These are phyloP conservation scores for Stichopus horrens DNA, from an alignment of 53 echinoderm and acorn worm species.

Conservation along the genomic window DNA sequence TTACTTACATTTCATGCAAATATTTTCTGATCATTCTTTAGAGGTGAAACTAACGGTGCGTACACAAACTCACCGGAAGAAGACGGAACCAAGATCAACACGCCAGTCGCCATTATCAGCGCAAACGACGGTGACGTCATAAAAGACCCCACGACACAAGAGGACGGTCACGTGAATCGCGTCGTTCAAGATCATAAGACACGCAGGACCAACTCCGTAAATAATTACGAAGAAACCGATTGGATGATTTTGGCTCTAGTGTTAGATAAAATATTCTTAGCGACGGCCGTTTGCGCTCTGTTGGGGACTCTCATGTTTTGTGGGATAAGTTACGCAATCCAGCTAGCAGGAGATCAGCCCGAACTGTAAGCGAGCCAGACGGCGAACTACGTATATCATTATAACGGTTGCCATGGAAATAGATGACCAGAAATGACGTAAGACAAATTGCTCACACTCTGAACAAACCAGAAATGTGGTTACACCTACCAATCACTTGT, in stretches of 20 bases:
- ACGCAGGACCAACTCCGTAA: background rate
- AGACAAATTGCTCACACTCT: no score
- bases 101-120: background rate
- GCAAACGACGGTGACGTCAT: background rate
- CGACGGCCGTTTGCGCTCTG: background rate
- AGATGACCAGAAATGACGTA: no score
- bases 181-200: background rate
- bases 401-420: no score
- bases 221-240: slow-evolving; percentile 6
- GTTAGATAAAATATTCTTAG: slow-evolving; percentile 28
- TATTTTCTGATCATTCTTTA: background rate
- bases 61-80: background rate
- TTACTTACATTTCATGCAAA: no score
- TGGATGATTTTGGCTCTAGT: slow-evolving; percentile 16
- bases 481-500: no score
- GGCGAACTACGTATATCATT: no score
- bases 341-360: background rate
- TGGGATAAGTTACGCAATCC: background rate
- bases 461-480: no score
- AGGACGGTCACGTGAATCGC: background rate
- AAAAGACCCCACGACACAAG: background rate
- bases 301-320: background rate
- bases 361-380: no score
- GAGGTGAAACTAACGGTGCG: background rate
- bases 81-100: background rate